phyloP scores from a whole-genome alignment of 2,888 invertebrate species.

The Nephrotoma guestfalica region DNA sequence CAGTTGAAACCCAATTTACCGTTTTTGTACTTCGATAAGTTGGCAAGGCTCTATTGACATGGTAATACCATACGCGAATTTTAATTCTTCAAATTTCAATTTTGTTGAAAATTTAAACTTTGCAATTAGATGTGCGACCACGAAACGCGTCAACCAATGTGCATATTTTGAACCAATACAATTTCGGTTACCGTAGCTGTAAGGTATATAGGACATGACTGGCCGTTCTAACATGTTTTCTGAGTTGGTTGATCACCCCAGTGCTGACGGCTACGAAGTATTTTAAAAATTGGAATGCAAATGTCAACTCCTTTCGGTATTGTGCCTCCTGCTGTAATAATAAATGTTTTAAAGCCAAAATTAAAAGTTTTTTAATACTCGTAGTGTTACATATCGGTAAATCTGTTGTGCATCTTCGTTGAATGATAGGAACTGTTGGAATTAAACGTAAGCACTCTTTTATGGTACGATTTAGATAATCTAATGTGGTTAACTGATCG shows the following conservation, averaged over 20 bases:
- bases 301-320: background rate
- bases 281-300: background rate
- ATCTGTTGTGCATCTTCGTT: background rate
- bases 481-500: background rate
- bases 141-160: background rate
- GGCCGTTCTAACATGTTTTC: background rate
- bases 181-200: background rate
- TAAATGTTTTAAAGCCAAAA: too few species aligned
- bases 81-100: background rate
- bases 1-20: background rate
- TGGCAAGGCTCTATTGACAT: background rate
- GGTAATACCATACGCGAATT: background rate
- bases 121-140: background rate
- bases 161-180: background rate
- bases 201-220: background rate
- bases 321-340: background rate
- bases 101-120: background rate
- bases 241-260: background rate
- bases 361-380: background rate
- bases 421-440: background rate
- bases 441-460: background rate
- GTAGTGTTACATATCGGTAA: too few species aligned
- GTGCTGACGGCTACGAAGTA: background rate
- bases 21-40: background rate
- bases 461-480: background rate